Conservation (phyloP, 2,797 vertebrate species). For the Enteromius trimaculatus region DNA sequence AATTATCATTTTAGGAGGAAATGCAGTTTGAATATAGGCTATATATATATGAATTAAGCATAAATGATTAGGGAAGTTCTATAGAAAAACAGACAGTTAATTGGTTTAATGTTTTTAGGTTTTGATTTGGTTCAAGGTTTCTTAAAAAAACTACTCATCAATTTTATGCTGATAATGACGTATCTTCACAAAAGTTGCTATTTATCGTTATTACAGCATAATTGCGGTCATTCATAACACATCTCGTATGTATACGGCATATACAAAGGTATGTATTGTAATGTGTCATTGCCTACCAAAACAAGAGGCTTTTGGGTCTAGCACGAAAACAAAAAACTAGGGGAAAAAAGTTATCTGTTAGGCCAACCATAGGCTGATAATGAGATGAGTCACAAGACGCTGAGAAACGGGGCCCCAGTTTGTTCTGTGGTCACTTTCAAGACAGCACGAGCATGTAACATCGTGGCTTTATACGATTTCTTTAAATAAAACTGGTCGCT, state of each 20-base stretch:
- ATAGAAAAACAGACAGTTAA: neutral
- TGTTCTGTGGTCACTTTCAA: neutral
- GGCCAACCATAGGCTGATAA: neutral
- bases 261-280: no score
- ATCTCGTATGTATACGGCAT: no score
- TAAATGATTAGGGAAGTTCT: neutral
- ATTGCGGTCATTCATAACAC: neutral
- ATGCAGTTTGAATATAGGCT: neutral
- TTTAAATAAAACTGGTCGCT: neutral
- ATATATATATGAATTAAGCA: neutral
- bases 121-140: neutral
- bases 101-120: neutral
- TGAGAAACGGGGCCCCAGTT: constrained; percentile 1
- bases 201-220: neutral
- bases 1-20: neutral
- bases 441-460: no score
- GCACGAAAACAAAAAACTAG: neutral
- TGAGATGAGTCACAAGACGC: neutral
- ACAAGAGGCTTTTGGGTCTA: neutral
- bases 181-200: neutral
- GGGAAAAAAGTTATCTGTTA: neutral
- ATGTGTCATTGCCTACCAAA: neutral
- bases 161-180: neutral
- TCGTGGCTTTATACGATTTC: neutral
- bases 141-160: neutral